Conservation (phyloP, 1,140 invertebrate genomes). For the silkworm (Bombyx mori) region ASM3026992v2 NC_085116.1:4507001-4507500, state of each 20-base stretch:
- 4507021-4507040: slow-evolving; percentile 64
- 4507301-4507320: no score
- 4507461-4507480: no score
- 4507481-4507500: no score
- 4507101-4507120: slow-evolving; percentile 54
- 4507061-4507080: slow-evolving; percentile 52
- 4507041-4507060: slow-evolving; percentile 68
- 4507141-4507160: slow-evolving; percentile 60
- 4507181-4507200: slow-evolving; percentile 13
- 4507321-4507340: no score
- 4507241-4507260: neutral
- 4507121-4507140: slow-evolving; percentile 33
- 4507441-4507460: no score
- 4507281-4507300: no score
- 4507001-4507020: slow-evolving; percentile 36
- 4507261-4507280: no score
- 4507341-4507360: no score
- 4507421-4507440: no score
- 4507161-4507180: slow-evolving; percentile 18
- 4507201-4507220: neutral
- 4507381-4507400: no score
- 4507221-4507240: slow-evolving; percentile 14
- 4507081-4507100: slow-evolving; percentile 25
- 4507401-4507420: no score
- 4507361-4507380: no score